phyloP scores from a whole-genome alignment of 2,888 invertebrate genomes.

The Parelbella ahira region DNA sequence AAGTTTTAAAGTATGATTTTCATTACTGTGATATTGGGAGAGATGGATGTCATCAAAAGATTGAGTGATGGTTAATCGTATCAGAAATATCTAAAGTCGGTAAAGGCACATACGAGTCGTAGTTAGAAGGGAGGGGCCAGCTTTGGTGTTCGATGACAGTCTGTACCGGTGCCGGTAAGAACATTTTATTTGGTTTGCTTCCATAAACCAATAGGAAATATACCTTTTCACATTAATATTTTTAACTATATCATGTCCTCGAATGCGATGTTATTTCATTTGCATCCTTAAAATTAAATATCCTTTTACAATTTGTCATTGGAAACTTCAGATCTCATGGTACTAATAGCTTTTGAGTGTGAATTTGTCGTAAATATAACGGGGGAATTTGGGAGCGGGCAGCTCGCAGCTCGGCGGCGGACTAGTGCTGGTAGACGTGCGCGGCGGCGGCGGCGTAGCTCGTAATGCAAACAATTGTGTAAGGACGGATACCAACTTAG shows the following conservation, averaged over 20 bases:
- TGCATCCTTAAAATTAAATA: slow-evolving; percentile 66
- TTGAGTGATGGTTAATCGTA: slow-evolving; percentile 37
- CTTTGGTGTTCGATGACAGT: slow-evolving; percentile 69
- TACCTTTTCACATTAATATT: slow-evolving; percentile 80
- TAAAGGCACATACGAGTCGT: slow-evolving; percentile 62
- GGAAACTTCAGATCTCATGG: slow-evolving; percentile 77
- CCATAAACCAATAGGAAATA: slow-evolving; percentile 75
- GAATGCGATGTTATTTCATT: slow-evolving; percentile 71
- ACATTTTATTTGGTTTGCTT: slow-evolving; percentile 60
- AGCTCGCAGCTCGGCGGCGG: slow-evolving; percentile 10
- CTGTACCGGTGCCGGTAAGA: slow-evolving; percentile 68
- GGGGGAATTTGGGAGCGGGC: slow-evolving; percentile 28
- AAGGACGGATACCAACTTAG: slow-evolving; percentile 76
- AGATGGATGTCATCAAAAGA: slow-evolving; percentile 50
- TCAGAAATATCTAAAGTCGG: slow-evolving; percentile 54
- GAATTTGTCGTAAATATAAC: slow-evolving; percentile 42
- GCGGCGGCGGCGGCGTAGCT: slow-evolving; percentile 28
- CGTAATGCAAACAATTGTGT: slow-evolving; percentile 80
- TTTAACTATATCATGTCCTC: slow-evolving; percentile 81
- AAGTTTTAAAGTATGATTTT: slow-evolving; percentile 58
- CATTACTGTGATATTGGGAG: slow-evolving; percentile 72
- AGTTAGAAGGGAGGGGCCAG: slow-evolving; percentile 71
- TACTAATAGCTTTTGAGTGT: slow-evolving; percentile 71
- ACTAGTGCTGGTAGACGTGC: slow-evolving; percentile 33
- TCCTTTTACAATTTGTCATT: slow-evolving; percentile 51